Percentiles rank a stretch among this genome's conserved stretches.
Evolutionary conservation across 2,113 vertebrate species (phyloP).

Genomic region (Nycticorax nycticorax): DNA sequence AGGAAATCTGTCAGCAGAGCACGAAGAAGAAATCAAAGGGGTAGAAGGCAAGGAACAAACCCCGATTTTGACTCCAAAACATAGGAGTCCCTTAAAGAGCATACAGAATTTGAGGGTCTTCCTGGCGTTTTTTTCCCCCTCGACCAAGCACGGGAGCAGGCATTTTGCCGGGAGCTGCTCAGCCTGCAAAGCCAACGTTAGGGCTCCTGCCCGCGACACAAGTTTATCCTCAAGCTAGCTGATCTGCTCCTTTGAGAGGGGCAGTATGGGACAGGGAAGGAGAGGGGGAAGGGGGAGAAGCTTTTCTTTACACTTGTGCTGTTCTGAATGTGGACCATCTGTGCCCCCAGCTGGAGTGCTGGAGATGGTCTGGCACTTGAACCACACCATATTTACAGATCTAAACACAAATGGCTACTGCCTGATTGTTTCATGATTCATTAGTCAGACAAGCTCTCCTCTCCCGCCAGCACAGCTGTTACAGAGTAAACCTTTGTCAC

Average conservation of each 20-base stretch:
- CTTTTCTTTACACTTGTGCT: slow-evolving; percentile 83
- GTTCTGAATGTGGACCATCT: slow-evolving; percentile 98
- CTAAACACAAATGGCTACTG: slow-evolving; percentile 99
- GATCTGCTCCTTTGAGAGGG: slow-evolving; percentile 83
- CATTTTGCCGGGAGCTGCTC: neutral
- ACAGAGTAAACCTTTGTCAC: slow-evolving; percentile 99
- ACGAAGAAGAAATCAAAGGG: neutral
- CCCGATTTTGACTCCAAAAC: neutral
- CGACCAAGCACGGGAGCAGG: neutral
- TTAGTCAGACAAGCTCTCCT: slow-evolving; percentile 99
- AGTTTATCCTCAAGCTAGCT: slow-evolving; percentile 16
- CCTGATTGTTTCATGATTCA: slow-evolving; percentile 99
- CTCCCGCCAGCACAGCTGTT: slow-evolving; percentile 99
- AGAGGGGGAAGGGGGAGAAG: slow-evolving; percentile 44
- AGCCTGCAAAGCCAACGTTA: neutral
- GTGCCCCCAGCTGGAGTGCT: slow-evolving; percentile 99
- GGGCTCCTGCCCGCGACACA: neutral
- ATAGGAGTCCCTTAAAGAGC: accelerated
- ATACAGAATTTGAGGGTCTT: neutral
- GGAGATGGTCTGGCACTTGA: slow-evolving; percentile 99
- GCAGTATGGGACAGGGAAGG: slow-evolving; percentile 81
- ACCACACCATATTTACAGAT: slow-evolving; percentile 99
- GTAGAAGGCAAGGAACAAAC: neutral
- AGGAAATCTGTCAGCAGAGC: neutral
- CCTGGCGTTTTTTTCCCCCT: neutral